Evolutionary conservation across 2,888 invertebrate genomes (phyloP), one percentile per base, ranked within the genome.

Genomic region (Acheta domesticus): DNA sequence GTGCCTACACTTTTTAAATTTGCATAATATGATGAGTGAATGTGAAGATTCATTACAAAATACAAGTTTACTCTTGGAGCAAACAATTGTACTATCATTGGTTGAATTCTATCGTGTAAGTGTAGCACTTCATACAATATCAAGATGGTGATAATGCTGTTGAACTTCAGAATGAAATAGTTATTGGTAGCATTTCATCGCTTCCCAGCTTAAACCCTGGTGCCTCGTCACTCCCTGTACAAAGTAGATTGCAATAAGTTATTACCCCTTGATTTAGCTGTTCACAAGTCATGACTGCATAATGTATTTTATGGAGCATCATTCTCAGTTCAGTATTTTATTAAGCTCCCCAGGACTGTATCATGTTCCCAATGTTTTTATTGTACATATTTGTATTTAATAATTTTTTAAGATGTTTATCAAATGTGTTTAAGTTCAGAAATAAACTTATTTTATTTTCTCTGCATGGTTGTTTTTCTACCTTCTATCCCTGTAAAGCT

Each of bases 391-490:
- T 36, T 62, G 62, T 62, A 62, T 62, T 62, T 62, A 62, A 62
- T 14, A 62, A 62, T 62, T 62, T 62, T 62, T 62, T 62, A 62
- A 62, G n/a, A 62, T n/a, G n/a, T 62, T 62, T 62, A 62, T 62
- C 16, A 62, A 62, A 36, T 36, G 36, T 62, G 62, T 62, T 62
- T 62, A 14, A 62, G 62, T 62, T 62, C 62, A 62, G 62, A 62
- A 36, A 62, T 62, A 62, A 62, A 62, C 62, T 62, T 62, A 62
- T 62, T 62, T 62, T 62, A 62, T 62, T 62, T 62, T 62, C 62
- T 62, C 62, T 62, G 62, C 14, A 62, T 14, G 62, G n/a, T 19
- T 62, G 62, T 62, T 62, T 62, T 12, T 62, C 62, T 62, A 62
- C 62, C n/a, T 19, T n/a, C 12, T 36, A 8, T 36, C 36, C 36